Conservation (phyloP, 2,888 invertebrate species). For the Crematogaster levior region DNA sequence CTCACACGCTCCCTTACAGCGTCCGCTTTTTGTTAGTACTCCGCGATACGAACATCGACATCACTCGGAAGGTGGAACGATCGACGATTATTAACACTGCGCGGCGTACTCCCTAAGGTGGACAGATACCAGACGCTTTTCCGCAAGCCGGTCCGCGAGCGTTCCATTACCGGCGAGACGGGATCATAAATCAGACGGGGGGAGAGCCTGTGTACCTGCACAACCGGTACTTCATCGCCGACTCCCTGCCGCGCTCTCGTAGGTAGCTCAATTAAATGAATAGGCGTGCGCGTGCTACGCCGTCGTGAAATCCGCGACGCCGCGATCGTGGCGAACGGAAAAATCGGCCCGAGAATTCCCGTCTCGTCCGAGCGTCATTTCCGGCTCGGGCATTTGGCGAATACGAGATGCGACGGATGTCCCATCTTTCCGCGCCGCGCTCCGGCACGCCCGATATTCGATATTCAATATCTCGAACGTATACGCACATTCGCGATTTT, state of each 20-base stretch:
- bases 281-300: slow-evolving; percentile 48
- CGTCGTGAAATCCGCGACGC: slow-evolving; percentile 53
- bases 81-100: slow-evolving; percentile 39
- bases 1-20: not conserved
- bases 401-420: slow-evolving; percentile 26
- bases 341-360: slow-evolving; percentile 19
- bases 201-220: slow-evolving; percentile 55
- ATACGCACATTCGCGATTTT: slow-evolving; percentile 6
- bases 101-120: slow-evolving; percentile 55
- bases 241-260: slow-evolving; percentile 50
- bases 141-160: slow-evolving; percentile 57
- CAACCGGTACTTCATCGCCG: slow-evolving; percentile 70
- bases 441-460: slow-evolving; percentile 49
- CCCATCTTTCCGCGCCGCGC: slow-evolving; percentile 31
- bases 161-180: slow-evolving; percentile 69
- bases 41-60: not conserved
- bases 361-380: slow-evolving; percentile 39
- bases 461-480: slow-evolving; percentile 40
- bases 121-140: slow-evolving; percentile 62
- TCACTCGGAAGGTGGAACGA: slow-evolving; percentile 30
- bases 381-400: slow-evolving; percentile 33
- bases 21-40: not conserved
- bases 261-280: slow-evolving; percentile 71
- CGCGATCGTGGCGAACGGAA: not conserved
- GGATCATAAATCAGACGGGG: slow-evolving; percentile 63